Conservation (phyloP, 2,797 vertebrate species). For the Cetoscarus ocellatus region DNA sequence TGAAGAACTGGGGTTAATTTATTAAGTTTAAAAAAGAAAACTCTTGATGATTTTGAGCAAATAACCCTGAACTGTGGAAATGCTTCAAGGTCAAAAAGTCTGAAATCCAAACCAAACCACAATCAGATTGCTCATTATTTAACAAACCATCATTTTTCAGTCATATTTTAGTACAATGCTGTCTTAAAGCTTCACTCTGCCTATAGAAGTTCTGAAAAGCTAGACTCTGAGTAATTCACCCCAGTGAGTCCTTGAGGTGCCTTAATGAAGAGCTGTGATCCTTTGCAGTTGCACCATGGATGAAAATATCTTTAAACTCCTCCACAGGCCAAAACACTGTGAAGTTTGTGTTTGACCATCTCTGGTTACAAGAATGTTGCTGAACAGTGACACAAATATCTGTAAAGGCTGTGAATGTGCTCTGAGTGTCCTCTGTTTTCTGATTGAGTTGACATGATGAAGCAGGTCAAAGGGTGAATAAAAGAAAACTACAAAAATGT, state of each 20-base stretch:
- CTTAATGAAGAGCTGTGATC: slow-evolving; percentile 30
- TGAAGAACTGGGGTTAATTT: not conserved
- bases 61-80: not conserved
- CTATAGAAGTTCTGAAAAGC: not conserved
- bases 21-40: not conserved
- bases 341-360: slow-evolving; percentile 17
- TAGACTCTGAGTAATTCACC: slow-evolving; percentile 18
- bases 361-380: not conserved
- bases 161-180: no score
- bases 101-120: not conserved
- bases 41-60: slow-evolving; percentile 13
- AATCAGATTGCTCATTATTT: not conserved
- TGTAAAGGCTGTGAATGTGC: slow-evolving; percentile 4
- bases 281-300: slow-evolving; percentile 9
- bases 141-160: no score
- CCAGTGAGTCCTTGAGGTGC: slow-evolving; percentile 18
- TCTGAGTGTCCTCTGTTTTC: not conserved
- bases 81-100: slow-evolving; percentile 7
- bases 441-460: not conserved
- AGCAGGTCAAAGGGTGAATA: not conserved
- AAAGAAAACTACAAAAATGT: not conserved
- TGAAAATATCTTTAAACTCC: not conserved
- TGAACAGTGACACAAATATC: slow-evolving; percentile 6
- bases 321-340: slow-evolving; percentile 33
- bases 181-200: not conserved